These are phyloP conservation scores for Cerastis rubricosa DNA, from an alignment of 2,888 invertebrate genomes.

Conservation along the genomic window DNA sequence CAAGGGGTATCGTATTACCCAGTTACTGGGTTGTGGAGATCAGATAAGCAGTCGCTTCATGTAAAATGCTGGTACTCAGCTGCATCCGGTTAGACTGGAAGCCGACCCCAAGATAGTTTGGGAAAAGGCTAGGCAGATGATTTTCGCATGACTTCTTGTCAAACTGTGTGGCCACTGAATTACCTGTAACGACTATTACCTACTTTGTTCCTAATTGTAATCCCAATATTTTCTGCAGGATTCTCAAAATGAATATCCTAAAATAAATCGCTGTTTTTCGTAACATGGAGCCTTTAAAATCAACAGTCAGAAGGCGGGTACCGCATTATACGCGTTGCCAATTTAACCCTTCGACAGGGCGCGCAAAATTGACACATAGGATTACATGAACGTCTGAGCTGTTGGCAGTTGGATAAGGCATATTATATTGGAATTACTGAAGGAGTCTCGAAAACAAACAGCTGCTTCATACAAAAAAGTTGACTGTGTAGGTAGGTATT, in stretches of 20 bases:
- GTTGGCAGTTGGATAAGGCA: constrained; percentile 44
- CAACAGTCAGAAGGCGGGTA: constrained; percentile 72
- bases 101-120: too few species aligned
- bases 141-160: too few species aligned
- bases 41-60: too few species aligned
- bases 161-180: not conserved
- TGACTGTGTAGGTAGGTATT: too few species aligned
- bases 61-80: too few species aligned
- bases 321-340: constrained; percentile 74
- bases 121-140: too few species aligned
- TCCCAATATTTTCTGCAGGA: not conserved
- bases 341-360: constrained; percentile 81
- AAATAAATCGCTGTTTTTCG: constrained; percentile 23
- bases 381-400: constrained; percentile 16
- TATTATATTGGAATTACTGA: not conserved
- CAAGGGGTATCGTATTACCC: too few species aligned
- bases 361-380: constrained; percentile 78
- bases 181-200: not conserved
- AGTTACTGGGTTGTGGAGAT: too few species aligned
- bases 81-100: too few species aligned
- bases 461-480: too few species aligned
- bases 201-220: not conserved
- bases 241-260: not conserved
- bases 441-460: too few species aligned
- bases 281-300: constrained; percentile 45